Conservation (phyloP, 2,113 vertebrate genomes). For the Eretmochelys imbricata region DNA sequence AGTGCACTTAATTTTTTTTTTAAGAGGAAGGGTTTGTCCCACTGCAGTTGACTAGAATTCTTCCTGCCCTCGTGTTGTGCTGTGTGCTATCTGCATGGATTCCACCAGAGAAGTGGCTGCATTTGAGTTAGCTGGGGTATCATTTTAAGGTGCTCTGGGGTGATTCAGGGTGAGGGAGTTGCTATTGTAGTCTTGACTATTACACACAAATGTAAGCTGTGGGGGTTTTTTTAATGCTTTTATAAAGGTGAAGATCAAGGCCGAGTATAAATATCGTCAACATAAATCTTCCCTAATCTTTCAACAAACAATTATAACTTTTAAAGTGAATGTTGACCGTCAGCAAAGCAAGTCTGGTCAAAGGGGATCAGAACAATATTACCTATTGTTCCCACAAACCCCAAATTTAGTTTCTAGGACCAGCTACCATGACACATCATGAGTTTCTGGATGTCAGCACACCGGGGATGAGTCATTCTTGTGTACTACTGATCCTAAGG, state of each 20-base stretch:
- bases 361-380: constrained; percentile 6
- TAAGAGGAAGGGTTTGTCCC: background rate
- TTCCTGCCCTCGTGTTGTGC: background rate
- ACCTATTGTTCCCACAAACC: constrained; percentile 58
- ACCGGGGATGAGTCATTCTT: constrained; percentile 59
- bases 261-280: background rate
- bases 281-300: background rate
- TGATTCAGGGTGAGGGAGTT: background rate
- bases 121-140: background rate
- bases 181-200: background rate
- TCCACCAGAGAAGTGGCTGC: background rate
- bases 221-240: background rate
- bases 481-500: constrained; percentile 66
- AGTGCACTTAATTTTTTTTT: background rate
- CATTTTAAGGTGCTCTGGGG: background rate
- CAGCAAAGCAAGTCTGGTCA: constrained; percentile 47
- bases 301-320: constrained; percentile 10
- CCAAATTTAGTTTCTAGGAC: constrained; percentile 61
- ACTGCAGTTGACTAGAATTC: background rate
- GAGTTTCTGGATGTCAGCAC: constrained; percentile 60
- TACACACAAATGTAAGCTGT: background rate
- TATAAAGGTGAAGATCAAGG: background rate
- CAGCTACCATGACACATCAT: constrained; percentile 68
- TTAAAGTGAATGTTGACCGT: constrained; percentile 8
- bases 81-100: background rate